Base-by-base conservation (phyloP, 2,797 vertebrate genomes). In the Fundulus diaphanus region DNA sequence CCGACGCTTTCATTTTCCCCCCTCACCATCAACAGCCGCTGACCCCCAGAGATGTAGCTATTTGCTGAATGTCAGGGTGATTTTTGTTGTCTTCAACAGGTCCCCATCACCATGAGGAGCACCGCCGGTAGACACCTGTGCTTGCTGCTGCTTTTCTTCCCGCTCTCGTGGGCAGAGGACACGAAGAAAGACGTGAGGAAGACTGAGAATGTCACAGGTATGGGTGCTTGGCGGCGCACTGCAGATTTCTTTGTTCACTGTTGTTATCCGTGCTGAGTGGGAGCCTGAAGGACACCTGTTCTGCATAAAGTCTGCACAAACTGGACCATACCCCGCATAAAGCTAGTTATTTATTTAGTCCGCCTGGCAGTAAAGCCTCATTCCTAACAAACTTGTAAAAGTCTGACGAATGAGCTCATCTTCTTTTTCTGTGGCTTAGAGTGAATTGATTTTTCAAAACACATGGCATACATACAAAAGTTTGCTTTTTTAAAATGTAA, bases 111-210 rank as follows among this genome's bases (percentile, higher is more conserved):
- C 70, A 76, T 88, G 83, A 73, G 40, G 74, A 88, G 42, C 69
- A 82, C 86, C 70, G 68, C 68, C 66, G 83, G 81, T 24, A 88
- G 73, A 91, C 88, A 90, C 86, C 83, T 93, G 80, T 92, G 88
- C 78, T 9, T 94, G 46, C 69, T 90, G n/a, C 81, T 95, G 68
- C 82, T 94, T 11, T 56, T 40, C 54, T 22, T 93, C 72, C 86
- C 88, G 46, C 72, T 90, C 24, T 86, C 76, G 73, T 84, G 85
- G 81, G 85, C 92, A 70, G 91, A 90, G 68, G 82, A 88, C 77
- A 83, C 37, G 22, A 88, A 85, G 76, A 87, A 61, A 70, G 79
- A 88, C 48, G 72, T 2, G 74, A 84, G 49, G 46, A 83, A 85
- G n/a, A 74, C 76, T 7, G 86, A 89, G 1, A 92, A 92, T 37